Base-by-base conservation (phyloP, 2,888 invertebrate species). In the Xiphydria camelus region DNA sequence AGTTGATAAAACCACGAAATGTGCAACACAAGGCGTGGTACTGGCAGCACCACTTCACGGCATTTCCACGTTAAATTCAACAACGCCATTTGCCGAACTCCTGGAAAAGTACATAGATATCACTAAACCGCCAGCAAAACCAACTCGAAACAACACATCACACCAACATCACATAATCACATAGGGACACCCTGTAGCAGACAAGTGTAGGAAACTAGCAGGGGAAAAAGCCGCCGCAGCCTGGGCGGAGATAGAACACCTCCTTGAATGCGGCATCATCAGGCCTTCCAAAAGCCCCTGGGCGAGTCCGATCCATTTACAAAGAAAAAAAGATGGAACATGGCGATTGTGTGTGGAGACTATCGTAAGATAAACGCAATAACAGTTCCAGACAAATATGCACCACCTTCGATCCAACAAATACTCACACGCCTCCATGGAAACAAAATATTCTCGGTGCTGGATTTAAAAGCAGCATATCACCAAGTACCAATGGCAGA, bases 1-100 rank as follows among this genome's bases (percentile, higher is more conserved):
- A 1, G 34, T 55, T 14, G 54, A 53, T 22, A 10, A 32, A 1
- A 23, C 25, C 2, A 56, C 53, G 1, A 18, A 22, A 2, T 31
- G 49, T 5, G 42, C 51, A 1, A 23, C 43, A 36, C 38, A 41
- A 15, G 46, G 38, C 4, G 19, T 26, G 18, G 15, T 51, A 2
- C 4, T 23, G 4, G 25, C n/a, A 21, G 32, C 49, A 6, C 1
- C 9, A 2, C n/a, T 22, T 2, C 37, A 44, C 20, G 37, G 25
- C 25, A 25, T 48, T 4, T 44, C 43, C 1, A 46, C 50, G 1
- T 19, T 45, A 9, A 46, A 25, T 15, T n/a, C 35, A 22, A 12
- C 20, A 2, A 19, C 20, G 9, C 9, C 35, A 2, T 35, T 35
- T 20, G 18, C 35, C 2, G 45, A 47, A 9, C 25, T 37, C 7